phyloP scores from a whole-genome alignment of 2,797 vertebrate species.

The Sebastes ruberrimus region DNA sequence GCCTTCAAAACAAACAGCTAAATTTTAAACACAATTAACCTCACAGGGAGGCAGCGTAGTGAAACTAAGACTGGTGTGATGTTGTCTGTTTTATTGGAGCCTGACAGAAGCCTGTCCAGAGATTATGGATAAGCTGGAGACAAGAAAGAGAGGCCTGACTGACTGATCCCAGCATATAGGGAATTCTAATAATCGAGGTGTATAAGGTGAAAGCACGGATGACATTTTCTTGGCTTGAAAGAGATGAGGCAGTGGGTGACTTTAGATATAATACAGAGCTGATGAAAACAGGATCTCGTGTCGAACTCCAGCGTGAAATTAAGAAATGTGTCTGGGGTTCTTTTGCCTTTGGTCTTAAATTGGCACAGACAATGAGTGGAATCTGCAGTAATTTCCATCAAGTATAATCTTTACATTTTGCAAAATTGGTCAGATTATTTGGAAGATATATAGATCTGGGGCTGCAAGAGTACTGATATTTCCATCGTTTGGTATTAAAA shows the following conservation, averaged over 20 bases:
- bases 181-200: slow-evolving; percentile 26
- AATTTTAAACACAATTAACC: slow-evolving; percentile 64
- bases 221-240: slow-evolving; percentile 2
- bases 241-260: not conserved
- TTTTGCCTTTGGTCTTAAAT: not conserved
- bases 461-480: not conserved
- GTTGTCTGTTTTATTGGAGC: slow-evolving; percentile 41
- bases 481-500: not conserved
- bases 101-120: slow-evolving; percentile 35
- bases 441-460: not conserved
- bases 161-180: slow-evolving; percentile 17
- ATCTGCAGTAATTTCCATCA: not conserved
- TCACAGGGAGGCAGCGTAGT: slow-evolving; percentile 47
- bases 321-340: not conserved
- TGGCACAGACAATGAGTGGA: not conserved
- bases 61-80: slow-evolving; percentile 51
- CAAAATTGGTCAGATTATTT: slow-evolving; percentile 6
- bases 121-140: slow-evolving; percentile 50
- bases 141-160: slow-evolving; percentile 26
- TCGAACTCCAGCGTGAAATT: slow-evolving; percentile 17
- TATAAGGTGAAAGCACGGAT: not conserved
- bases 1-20: slow-evolving; percentile 42
- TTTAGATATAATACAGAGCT: slow-evolving; percentile 14
- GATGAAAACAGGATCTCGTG: slow-evolving; percentile 7
- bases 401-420: not conserved